Base-by-base conservation (phyloP, 2,797 vertebrate species). In the Chaetophractus vellerosus region DNA sequence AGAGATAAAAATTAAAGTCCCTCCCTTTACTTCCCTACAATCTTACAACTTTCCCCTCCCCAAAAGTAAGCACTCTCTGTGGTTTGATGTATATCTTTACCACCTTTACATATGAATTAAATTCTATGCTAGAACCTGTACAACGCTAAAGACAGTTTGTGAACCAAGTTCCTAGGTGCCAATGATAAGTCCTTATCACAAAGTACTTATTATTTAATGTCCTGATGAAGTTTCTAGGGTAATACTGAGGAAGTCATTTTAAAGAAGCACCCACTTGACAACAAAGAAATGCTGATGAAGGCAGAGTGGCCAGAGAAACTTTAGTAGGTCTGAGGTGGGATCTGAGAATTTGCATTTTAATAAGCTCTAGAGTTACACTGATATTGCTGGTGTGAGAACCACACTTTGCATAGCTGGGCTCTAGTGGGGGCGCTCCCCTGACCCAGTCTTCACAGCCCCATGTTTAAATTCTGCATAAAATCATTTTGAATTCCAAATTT, bases 211-310 rank as follows among this genome's bases (percentile, higher is more conserved):
- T 38, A 50, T 18, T 88, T 72, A 64, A 33, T 36, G 57, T 28
- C 6, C 28, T 24, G 5, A 28, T 79, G 26, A 83, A 69, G 24
- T 78, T 86, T 88, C 95, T 79, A 19, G 6, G 71, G 31, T 33
- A 57, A 41, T 69, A 75, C 16, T n/a, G 48, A 87, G 24, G 63
- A 93, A 63, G 28, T 88, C 78, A 84, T 88, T 74, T 74, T 84
- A 79, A 50, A 76, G 55, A 86, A 48, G 61, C 1, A 82, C 26
- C 31, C 14, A 63, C 21, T 1, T 50, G 82, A 82, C 52, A 28
- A 93, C 38, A 38, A 38, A 61, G 55, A 93, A 69, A 78, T 64
- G 57, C 21, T 57, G 52, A 78, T 16, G 38, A 10, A 14, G 55
- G 71, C 18, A 24, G n/a, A 71, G 52, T 69, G 45, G 75, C 15